Evolutionary conservation across 2,888 invertebrate species (phyloP).

Genomic region (Melangyna quadrimaculata): DNA sequence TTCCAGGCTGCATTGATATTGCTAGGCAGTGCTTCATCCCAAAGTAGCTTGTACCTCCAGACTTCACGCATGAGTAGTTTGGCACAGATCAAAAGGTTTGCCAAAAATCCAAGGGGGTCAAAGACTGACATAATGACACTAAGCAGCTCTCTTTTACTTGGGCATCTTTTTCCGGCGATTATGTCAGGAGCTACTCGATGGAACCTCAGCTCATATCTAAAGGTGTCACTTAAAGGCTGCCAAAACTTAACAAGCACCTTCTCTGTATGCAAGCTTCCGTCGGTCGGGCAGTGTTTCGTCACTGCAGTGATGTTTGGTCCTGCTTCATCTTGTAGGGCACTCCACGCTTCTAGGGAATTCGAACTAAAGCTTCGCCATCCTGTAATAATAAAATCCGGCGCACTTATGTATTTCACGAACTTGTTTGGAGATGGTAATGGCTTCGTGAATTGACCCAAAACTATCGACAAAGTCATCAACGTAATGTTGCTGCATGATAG

Average conservation of each 20-base stretch:
- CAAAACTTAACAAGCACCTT: constrained; percentile 69
- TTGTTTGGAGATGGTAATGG: constrained; percentile 21
- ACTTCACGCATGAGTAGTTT: no score
- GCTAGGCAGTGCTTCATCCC: constrained; percentile 40
- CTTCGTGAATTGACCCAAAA: background rate
- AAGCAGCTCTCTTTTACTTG: no score
- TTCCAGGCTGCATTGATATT: constrained; percentile 9
- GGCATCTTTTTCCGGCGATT: no score
- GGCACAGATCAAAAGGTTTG: no score
- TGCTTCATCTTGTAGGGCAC: background rate
- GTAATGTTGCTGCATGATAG: constrained; percentile 30
- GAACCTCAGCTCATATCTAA: constrained; percentile 47
- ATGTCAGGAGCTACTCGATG: constrained; percentile 28
- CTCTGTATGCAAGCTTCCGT: no score
- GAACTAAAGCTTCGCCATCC: constrained; percentile 33
- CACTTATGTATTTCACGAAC: constrained; percentile 32
- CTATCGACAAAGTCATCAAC: constrained; percentile 47
- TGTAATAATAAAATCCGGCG: constrained; percentile 30
- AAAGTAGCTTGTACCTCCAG: constrained; percentile 7
- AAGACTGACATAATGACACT: constrained; percentile 36
- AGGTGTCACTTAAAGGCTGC: constrained; percentile 58
- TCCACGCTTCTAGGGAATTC: background rate
- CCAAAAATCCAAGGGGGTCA: no score
- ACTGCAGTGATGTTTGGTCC: background rate
- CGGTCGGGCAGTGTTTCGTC: background rate